phyloP scores from a whole-genome alignment of 2,888 invertebrate species.

The Euzophera pinguis region DNA sequence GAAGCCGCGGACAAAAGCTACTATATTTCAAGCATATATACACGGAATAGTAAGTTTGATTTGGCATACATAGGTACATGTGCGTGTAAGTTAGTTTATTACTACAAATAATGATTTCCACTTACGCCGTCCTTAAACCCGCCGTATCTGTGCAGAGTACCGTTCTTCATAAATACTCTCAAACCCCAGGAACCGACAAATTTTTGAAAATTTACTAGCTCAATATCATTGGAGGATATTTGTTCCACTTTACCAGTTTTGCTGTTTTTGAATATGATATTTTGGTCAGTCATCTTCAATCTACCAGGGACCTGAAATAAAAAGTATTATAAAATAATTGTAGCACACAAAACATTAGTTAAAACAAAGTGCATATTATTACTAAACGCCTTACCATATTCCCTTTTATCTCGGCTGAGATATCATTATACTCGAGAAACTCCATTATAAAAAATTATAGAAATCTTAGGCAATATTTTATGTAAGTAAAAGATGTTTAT shows the following conservation, averaged over 20 bases:
- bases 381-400: conserved; percentile 84
- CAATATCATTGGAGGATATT: conserved; percentile 90
- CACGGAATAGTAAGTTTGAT: too few relatives aligned
- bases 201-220: conserved; percentile 94
- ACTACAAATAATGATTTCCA: too few relatives aligned
- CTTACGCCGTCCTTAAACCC: conserved; percentile 94
- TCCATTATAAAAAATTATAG: conserved; percentile 78
- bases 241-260: conserved; percentile 98
- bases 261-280: conserved; percentile 95
- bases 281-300: conserved; percentile 94
- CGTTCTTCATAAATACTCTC: conserved; percentile 93
- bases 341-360: not conserved
- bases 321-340: not conserved
- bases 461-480: not conserved
- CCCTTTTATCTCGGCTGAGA: conserved; percentile 90
- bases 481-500: not conserved
- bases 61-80: too few relatives aligned
- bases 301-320: conserved; percentile 89
- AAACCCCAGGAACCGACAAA: conserved; percentile 95
- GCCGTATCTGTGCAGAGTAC: conserved; percentile 92
- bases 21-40: too few relatives aligned
- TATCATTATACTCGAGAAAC: conserved; percentile 92
- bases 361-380: conserved; percentile 8
- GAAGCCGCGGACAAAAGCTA: too few relatives aligned
- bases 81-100: too few relatives aligned